phyloP scores from a whole-genome alignment of 2,113 vertebrate genomes.

The Cisticola juncidis region DNA sequence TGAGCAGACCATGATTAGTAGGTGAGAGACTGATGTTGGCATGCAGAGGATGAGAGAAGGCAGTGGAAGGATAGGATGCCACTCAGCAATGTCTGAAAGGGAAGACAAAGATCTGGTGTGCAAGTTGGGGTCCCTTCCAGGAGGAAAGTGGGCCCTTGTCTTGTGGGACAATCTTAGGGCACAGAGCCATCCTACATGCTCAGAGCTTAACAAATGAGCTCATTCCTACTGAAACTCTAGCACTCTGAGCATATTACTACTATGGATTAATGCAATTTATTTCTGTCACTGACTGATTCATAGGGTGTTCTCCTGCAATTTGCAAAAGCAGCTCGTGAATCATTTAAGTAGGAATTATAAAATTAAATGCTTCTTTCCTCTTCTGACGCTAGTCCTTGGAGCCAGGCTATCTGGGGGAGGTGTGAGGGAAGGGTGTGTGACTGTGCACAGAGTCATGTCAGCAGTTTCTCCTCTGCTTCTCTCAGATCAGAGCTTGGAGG shows the following conservation, averaged over 20 bases:
- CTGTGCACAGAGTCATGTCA: not conserved
- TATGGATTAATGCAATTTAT: conserved; percentile 20
- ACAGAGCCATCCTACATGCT: not conserved
- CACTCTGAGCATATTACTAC: not conserved
- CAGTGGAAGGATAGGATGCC: not conserved
- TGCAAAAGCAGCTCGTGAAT: conserved; percentile 47
- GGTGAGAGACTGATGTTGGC: not conserved
- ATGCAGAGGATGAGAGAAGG: not conserved
- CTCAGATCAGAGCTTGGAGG: not conserved
- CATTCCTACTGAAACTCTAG: conserved; percentile 47
- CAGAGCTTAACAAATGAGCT: conserved; percentile 40
- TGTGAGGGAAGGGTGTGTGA: conserved; percentile 28
- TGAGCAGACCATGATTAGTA: not conserved
- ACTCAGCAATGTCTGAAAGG: not conserved
- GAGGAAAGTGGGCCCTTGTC: not conserved
- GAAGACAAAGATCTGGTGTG: not conserved
- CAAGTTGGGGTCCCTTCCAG: not conserved
- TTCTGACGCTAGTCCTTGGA: conserved; percentile 29
- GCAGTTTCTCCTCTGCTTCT: not conserved
- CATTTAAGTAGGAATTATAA: conserved; percentile 38
- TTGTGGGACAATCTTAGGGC: not conserved
- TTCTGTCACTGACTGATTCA: conserved; percentile 63
- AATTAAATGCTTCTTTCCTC: conserved; percentile 31
- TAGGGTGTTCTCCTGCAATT: conserved; percentile 58
- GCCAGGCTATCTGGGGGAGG: conserved; percentile 39